Evolutionary conservation across 2,888 invertebrate species (phyloP).

Genomic region (Drosophila kokeensis): DNA sequence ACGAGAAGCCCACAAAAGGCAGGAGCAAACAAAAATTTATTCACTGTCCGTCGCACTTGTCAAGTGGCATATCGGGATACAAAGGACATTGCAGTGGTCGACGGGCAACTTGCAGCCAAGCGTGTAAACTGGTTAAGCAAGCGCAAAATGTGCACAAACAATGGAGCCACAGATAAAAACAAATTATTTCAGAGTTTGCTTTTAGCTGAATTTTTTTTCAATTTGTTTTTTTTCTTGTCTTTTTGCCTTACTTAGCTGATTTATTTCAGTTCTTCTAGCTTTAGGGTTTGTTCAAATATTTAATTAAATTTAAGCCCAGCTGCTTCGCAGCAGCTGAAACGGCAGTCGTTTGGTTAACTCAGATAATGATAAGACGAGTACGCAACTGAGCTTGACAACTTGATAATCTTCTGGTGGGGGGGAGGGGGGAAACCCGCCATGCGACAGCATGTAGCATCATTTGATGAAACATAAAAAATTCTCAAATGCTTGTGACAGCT

Average conservation of each 20-base stretch:
- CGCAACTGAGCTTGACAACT: slow-evolving; percentile 52
- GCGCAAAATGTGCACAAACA: slow-evolving; percentile 62
- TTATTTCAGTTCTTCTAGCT: slow-evolving; percentile 29
- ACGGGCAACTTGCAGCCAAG: slow-evolving; percentile 61
- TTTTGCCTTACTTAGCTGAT: slow-evolving; percentile 26
- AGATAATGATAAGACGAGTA: slow-evolving; percentile 38
- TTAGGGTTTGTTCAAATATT: slow-evolving; percentile 39
- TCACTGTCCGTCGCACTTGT: slow-evolving; percentile 34
- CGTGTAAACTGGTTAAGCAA: slow-evolving; percentile 71
- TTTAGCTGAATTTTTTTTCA: not conserved
- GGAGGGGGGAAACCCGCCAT: slow-evolving; percentile 11
- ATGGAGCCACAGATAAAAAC: slow-evolving; percentile 45
- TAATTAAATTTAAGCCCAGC: slow-evolving; percentile 58
- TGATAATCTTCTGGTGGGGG: slow-evolving; percentile 47
- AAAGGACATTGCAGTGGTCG: slow-evolving; percentile 62
- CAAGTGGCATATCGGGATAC: slow-evolving; percentile 24
- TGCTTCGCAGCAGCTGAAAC: slow-evolving; percentile 31
- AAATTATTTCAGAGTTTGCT: slow-evolving; percentile 3
- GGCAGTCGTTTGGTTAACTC: slow-evolving; percentile 50
- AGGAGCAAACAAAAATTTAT: slow-evolving; percentile 31
- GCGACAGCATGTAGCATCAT: slow-evolving; percentile 61
- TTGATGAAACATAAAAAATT: slow-evolving; percentile 63
- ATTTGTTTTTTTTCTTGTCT: slow-evolving; percentile 17
- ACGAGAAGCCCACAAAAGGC: not conserved
- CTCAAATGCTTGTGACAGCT: slow-evolving; percentile 67